Evolutionary conservation across 1,140 invertebrate species (phyloP).

Genomic region (Rhopalosiphum padi): DNA sequence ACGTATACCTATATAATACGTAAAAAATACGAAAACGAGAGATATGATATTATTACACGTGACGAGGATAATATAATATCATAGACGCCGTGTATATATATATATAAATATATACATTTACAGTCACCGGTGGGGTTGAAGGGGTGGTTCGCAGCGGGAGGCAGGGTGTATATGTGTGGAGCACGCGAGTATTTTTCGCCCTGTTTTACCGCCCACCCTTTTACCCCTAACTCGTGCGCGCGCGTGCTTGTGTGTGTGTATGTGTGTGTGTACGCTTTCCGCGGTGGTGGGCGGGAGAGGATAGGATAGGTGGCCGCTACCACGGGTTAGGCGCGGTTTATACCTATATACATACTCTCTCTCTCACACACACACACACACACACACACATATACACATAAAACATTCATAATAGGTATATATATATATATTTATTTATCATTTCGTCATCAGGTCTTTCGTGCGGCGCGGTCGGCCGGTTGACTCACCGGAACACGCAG

Average conservation of each 20-base stretch:
- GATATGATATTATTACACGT: slow-evolving; percentile 12
- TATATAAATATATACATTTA: background rate
- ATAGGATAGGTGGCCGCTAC: background rate
- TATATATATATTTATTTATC: background rate
- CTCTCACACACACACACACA: too few species aligned
- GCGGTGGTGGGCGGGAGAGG: background rate
- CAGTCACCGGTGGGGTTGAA: background rate
- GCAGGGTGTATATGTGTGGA: background rate
- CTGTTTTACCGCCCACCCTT: background rate
- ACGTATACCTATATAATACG: background rate
- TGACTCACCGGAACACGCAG: slow-evolving; percentile 1
- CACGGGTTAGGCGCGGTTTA: background rate
- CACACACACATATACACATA: background rate
- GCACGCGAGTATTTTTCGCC: slow-evolving; percentile 26
- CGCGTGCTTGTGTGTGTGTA: too few species aligned
- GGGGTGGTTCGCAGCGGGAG: background rate
- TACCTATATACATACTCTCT: background rate
- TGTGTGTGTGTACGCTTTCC: background rate
- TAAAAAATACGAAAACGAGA: slow-evolving; percentile 26
- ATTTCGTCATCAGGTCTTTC: slow-evolving; percentile 14
- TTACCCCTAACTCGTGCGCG: background rate
- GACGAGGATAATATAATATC: background rate
- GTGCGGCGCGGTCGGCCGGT: background rate
- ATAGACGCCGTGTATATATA: background rate
- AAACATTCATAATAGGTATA: background rate